Percentiles rank a stretch among this genome's conserved stretches.
Conservation (phyloP, 2,797 vertebrate species). For the Sternotherus odoratus region DNA sequence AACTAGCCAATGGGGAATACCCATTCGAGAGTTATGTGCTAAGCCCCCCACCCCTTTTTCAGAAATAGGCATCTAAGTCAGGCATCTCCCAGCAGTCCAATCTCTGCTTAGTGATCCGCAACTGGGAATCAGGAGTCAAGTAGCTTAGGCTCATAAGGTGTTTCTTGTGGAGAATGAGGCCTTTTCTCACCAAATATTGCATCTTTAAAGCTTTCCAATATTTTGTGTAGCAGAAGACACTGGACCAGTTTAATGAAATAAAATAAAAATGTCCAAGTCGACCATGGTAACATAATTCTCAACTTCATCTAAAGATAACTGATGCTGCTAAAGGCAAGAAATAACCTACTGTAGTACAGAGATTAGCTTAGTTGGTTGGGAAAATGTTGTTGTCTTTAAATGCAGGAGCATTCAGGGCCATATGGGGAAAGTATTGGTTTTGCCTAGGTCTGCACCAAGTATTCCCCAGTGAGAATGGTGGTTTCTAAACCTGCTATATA, state of each 20-base stretch:
- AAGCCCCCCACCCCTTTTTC: background rate
- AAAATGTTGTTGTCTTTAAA: conserved; percentile 50
- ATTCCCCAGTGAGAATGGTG: conserved; percentile 29
- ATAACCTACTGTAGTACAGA: background rate
- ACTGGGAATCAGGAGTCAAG: no score
- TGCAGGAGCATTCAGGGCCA: conserved; percentile 20
- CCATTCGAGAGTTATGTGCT: background rate
- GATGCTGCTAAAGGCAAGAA: background rate
- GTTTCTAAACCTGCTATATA: conserved; percentile 33
- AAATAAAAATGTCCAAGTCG: background rate
- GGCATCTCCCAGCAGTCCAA: no score
- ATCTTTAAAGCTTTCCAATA: background rate
- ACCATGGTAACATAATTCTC: background rate
- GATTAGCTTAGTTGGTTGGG: conserved; percentile 15
- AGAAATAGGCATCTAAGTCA: no score
- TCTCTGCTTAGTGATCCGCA: no score
- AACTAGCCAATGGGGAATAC: background rate
- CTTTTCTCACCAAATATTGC: fast-evolving
- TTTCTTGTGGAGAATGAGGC: no score
- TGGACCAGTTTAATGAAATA: background rate
- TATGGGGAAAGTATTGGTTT: conserved; percentile 58
- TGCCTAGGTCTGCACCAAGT: conserved; percentile 37
- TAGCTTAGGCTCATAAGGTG: no score
- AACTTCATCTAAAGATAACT: background rate
- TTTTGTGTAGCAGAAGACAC: background rate